phyloP scores from a whole-genome alignment of 2,888 invertebrate species.

The Tillus elongatus region DNA sequence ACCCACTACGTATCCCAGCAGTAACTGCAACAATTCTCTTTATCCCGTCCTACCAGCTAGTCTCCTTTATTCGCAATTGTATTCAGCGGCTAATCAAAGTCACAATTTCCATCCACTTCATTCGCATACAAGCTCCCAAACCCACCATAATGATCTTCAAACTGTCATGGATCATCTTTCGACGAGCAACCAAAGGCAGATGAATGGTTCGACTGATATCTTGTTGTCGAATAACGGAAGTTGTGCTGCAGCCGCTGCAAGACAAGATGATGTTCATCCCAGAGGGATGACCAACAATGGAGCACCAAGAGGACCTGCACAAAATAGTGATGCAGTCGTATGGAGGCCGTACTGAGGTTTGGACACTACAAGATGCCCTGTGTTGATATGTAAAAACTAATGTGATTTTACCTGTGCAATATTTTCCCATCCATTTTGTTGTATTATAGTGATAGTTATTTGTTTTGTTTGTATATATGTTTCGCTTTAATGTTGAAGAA shows the following conservation, averaged over 20 bases:
- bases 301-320: constrained; percentile 52
- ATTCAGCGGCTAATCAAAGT: constrained; percentile 67
- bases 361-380: too few relatives aligned
- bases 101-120: constrained; percentile 64
- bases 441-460: too few relatives aligned
- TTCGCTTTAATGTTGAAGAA: too few relatives aligned
- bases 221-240: constrained; percentile 51
- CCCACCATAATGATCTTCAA: constrained; percentile 56
- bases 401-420: too few relatives aligned
- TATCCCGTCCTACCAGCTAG: constrained; percentile 75
- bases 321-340: constrained; percentile 57
- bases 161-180: constrained; percentile 69
- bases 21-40: constrained; percentile 62
- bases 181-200: constrained; percentile 49
- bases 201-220: constrained; percentile 41
- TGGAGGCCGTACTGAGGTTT: constrained; percentile 69
- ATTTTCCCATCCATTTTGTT: too few relatives aligned
- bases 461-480: too few relatives aligned
- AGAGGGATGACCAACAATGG: constrained; percentile 38
- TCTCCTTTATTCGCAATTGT: constrained; percentile 72
- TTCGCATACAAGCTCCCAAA: constrained; percentile 50
- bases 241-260: constrained; percentile 50
- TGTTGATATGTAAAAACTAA: constrained; percentile 13
- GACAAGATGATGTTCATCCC: constrained; percentile 45
- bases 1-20: constrained; percentile 43